phyloP scores from a whole-genome alignment of 2,113 vertebrate genomes.

The Scartelaos histophorus region DNA sequence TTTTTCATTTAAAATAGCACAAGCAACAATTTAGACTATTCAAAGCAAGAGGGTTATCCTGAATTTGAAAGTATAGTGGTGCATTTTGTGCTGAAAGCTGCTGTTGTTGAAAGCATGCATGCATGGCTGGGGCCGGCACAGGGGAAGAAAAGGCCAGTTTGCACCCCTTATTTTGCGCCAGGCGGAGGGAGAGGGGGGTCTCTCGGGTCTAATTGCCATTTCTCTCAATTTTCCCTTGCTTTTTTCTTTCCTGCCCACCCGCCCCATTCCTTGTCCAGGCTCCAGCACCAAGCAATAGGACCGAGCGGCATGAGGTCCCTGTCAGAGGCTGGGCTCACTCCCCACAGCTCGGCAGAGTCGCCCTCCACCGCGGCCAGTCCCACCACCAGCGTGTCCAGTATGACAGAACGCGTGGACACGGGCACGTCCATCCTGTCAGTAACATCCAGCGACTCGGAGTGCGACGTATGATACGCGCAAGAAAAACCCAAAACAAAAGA shows the following conservation, averaged over 20 bases:
- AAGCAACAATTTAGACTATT: background rate
- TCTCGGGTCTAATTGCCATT: conserved; percentile 75
- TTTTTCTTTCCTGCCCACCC: conserved; percentile 35
- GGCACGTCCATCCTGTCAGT: conserved; percentile 98
- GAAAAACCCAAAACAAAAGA: conserved; percentile 69
- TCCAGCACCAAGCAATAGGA: conserved; percentile 98
- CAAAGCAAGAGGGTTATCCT: conserved; percentile 42
- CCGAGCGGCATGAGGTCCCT: conserved; percentile 96
- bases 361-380: conserved; percentile 97
- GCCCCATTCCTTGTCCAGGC: conserved; percentile 78
- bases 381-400: conserved; percentile 97
- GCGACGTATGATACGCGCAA: conserved; percentile 94
- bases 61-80: conserved; percentile 60
- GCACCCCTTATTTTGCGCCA: conserved; percentile 69
- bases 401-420: conserved; percentile 95
- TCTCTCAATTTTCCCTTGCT: conserved; percentile 46
- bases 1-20: background rate
- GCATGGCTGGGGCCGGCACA: conserved; percentile 67
- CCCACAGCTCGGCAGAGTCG: conserved; percentile 97
- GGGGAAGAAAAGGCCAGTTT: conserved; percentile 66
- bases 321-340: conserved; percentile 94
- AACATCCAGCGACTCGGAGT: conserved; percentile 99
- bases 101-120: conserved; percentile 72
- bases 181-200: conserved; percentile 58
- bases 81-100: conserved; percentile 68